phyloP scores from a whole-genome alignment of 1,140 invertebrate species.

The Caenorhabditis inopinata region DNA sequence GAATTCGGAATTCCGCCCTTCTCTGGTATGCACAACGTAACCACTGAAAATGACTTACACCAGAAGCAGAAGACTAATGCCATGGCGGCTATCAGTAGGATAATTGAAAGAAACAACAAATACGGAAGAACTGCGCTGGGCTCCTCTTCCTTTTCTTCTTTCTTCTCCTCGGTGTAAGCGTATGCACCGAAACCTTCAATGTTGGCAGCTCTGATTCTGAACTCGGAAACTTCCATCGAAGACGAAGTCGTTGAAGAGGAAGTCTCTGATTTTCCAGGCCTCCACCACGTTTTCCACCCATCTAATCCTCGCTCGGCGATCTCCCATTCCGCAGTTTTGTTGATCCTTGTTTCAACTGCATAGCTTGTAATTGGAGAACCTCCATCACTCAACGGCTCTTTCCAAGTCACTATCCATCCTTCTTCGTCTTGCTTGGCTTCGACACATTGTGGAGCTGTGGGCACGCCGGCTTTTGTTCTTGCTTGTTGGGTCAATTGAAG shows the following conservation, averaged over 20 bases:
- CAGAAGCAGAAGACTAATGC: conserved; percentile 24
- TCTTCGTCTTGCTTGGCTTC: conserved; percentile 53
- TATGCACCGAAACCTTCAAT: conserved; percentile 63
- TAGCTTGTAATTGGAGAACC: conserved; percentile 58
- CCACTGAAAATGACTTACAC: background rate
- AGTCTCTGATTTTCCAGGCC: conserved; percentile 39
- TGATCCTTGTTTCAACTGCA: conserved; percentile 60
- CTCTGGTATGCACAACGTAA: too few species aligned
- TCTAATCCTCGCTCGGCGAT: conserved; percentile 63
- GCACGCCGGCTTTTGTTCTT: conserved; percentile 63
- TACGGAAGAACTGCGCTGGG: conserved; percentile 2
- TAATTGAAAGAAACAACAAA: conserved; percentile 23
- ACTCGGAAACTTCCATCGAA: conserved; percentile 46
- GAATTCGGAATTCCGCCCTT: too few species aligned
- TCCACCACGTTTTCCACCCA: conserved; percentile 49
- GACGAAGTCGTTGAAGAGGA: background rate
- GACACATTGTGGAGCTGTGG: conserved; percentile 57
- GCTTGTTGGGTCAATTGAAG: conserved; percentile 60
- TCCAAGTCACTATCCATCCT: conserved; percentile 62
- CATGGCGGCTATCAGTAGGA: conserved; percentile 1
- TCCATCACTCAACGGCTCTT: conserved; percentile 58
- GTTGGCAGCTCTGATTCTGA: conserved; percentile 63
- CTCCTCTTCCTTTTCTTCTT: conserved; percentile 9
- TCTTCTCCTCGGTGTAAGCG: conserved; percentile 47
- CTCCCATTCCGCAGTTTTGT: conserved; percentile 62